Percentiles rank a stretch among this genome's conserved stretches.
Evolutionary conservation across 2,113 vertebrate species (phyloP).

Genomic region (Amblyornis subalaris): DNA sequence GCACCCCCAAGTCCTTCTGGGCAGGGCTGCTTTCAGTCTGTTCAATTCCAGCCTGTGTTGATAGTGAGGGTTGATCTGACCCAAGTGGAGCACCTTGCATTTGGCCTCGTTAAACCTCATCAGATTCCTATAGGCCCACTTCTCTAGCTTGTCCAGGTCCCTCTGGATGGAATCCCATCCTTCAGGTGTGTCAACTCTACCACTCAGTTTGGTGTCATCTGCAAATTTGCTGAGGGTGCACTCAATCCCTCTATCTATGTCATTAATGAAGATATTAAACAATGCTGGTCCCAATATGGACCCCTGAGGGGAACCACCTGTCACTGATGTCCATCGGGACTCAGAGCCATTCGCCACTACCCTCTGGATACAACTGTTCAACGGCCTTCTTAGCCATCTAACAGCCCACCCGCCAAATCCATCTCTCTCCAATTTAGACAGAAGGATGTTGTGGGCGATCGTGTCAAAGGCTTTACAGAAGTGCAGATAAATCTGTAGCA

Average conservation of each 20-base stretch:
- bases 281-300: no score
- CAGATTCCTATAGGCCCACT: background rate
- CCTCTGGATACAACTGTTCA: background rate
- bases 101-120: background rate
- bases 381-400: background rate
- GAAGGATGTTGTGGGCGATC: background rate
- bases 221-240: background rate
- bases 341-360: background rate
- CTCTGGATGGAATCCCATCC: background rate
- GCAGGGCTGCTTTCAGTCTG: background rate
- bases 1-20: background rate
- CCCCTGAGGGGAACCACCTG: background rate
- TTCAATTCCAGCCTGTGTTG: background rate
- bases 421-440: background rate
- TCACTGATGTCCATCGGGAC: background rate
- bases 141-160: background rate
- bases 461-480: background rate
- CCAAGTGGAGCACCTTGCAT: background rate
- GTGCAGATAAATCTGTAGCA: background rate
- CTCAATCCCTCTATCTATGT: rapidly evolving
- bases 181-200: background rate
- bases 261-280: background rate
- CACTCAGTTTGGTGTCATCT: background rate
- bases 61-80: rapidly evolving
- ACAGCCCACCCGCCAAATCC: background rate